Percentiles rank a stretch among this genome's conserved stretches.
Evolutionary conservation across 2,797 vertebrate species (phyloP).

Genomic region (Stomatorhinus walkeri): DNA sequence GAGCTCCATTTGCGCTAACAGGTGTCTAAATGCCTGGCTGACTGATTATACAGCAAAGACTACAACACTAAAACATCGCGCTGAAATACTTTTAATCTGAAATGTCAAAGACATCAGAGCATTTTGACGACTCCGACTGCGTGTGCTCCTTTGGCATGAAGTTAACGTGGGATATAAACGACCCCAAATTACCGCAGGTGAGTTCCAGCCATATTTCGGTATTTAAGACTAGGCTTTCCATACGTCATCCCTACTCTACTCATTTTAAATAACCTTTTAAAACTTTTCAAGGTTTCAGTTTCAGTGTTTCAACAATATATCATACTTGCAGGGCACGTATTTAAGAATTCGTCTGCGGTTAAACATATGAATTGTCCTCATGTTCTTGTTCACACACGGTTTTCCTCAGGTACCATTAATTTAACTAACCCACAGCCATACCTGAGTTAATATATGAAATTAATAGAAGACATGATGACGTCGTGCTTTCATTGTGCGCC

Average conservation of each 20-base stretch:
- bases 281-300: neutral
- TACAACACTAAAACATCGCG: neutral
- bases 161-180: slow-evolving; percentile 92
- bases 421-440: neutral
- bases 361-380: neutral
- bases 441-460: neutral
- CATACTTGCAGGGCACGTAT: neutral
- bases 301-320: neutral
- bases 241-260: neutral
- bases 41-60: neutral
- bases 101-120: slow-evolving; percentile 57
- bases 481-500: neutral
- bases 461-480: neutral
- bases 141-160: slow-evolving; percentile 69
- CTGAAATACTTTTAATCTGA: slow-evolving; percentile 14
- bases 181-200: slow-evolving; percentile 90
- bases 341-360: neutral
- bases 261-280: neutral
- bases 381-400: neutral
- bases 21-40: neutral
- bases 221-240: neutral
- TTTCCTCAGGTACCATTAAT: neutral
- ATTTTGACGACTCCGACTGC: slow-evolving; percentile 45
- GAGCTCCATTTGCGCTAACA: neutral
- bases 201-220: neutral